A percentile compares a stretch with the other conserved stretches of the same genome.
Evolutionary conservation across 1,140 invertebrate genomes (phyloP).

Genomic region (Aphaenogaster floridana): DNA sequence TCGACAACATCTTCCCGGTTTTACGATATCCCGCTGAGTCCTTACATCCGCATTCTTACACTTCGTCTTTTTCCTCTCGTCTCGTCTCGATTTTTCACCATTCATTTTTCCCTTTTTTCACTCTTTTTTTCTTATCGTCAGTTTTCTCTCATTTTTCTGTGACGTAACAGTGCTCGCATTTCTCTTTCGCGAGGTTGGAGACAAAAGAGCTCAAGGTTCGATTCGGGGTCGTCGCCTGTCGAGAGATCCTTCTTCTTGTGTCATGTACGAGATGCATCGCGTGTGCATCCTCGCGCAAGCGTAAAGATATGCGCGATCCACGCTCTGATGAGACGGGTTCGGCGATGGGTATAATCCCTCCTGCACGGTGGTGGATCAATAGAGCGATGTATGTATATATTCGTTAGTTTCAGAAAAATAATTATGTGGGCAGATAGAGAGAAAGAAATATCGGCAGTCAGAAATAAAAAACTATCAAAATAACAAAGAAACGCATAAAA

Average conservation of each 20-base stretch:
- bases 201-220: conserved; percentile 24
- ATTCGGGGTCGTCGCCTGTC: neutral
- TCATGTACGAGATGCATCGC: conserved; percentile 16
- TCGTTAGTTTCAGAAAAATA: conserved; percentile 12
- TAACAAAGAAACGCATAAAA: neutral
- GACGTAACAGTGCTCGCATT: neutral
- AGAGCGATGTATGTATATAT: neutral
- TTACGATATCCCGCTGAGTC: conserved; percentile 54
- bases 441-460: neutral
- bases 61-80: conserved; percentile 38
- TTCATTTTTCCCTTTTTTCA: neutral
- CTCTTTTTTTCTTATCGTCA: conserved; percentile 25
- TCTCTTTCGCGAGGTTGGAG: conserved; percentile 22
- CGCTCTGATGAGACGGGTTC: conserved; percentile 31
- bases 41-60: conserved; percentile 46
- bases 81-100: conserved; percentile 3
- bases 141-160: conserved; percentile 22
- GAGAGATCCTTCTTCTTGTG: conserved; percentile 34
- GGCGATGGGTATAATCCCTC: conserved; percentile 4
- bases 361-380: conserved; percentile 17
- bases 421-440: neutral
- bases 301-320: conserved; percentile 25
- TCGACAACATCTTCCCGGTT: conserved; percentile 60
- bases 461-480: neutral
- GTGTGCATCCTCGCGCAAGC: conserved; percentile 7